Base-by-base conservation (phyloP, 2,888 invertebrate species). In the Diarsia rubi region DNA sequence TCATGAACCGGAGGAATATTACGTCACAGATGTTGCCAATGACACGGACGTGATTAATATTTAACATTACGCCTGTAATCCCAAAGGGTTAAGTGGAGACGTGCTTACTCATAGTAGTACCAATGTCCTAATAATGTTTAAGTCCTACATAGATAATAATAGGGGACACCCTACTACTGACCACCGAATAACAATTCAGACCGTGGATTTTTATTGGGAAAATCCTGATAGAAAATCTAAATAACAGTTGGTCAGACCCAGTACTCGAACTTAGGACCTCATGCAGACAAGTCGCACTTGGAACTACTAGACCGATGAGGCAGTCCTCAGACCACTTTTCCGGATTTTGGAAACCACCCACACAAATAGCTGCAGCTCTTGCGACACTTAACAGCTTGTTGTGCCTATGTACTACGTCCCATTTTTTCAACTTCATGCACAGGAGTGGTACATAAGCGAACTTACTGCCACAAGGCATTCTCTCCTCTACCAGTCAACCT, bases 1-100 rank as follows among this genome's bases (percentile, higher is more conserved):
- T 69, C 59, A 70, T 67, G 73, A 69, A 65, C 52, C 74, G 47
- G 68, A 69, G 59, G 24, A 67, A 24, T 60, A 63, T 81, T 69
- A 69, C 57, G 59, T 72, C 75, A 62, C 85, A 85, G 72, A 69
- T 87, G 79, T 70, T 69, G n/a, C 45, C 27, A 16, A 87, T 72
- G 78, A 75, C 37, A 44, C 2, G 49, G 16, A 82, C 79, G 77
- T 82, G 85, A 78, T 66, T 72, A 73, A 71, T 79, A 67, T 69
- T 31, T 78, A 68, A 65, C 64, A 73, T 72, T 63, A 14, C 37
- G 12, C 21, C 12, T 12, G 21, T 21, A 21, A 11, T 3, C 12
- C 12, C 12, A 2, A 60, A 21, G 37, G 21, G 21, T 60, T 37
- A 37, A 5, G 12, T 3, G 1, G 60, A 37, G 60, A 21, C 21